phyloP scores from a whole-genome alignment of 2,113 vertebrate genomes.

The Ovis canadensis region DNA sequence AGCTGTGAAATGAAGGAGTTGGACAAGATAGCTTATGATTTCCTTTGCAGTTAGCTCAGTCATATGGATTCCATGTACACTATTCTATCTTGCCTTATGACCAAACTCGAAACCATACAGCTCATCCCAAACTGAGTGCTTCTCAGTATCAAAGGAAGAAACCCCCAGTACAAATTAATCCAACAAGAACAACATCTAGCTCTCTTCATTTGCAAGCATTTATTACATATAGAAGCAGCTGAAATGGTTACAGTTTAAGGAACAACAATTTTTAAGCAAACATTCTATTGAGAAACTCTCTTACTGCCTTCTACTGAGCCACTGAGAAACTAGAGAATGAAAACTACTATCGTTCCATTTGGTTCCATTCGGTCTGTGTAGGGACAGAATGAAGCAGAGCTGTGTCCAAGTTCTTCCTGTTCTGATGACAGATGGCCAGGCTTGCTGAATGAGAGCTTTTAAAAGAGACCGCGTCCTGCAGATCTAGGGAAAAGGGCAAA shows the following conservation, averaged over 20 bases:
- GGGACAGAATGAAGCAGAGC: background rate
- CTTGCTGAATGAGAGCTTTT: background rate
- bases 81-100: background rate
- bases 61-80: background rate
- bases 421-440: background rate
- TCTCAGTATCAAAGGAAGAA: background rate
- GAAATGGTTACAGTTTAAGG: background rate
- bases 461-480: background rate
- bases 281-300: background rate
- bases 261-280: conserved; percentile 11
- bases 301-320: background rate
- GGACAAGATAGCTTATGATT: background rate
- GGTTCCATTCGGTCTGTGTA: background rate
- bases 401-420: background rate
- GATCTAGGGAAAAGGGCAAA: background rate
- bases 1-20: background rate
- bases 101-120: background rate
- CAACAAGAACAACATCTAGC: background rate
- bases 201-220: background rate
- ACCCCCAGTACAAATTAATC: background rate
- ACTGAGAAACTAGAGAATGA: background rate
- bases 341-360: background rate
- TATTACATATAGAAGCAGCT: background rate
- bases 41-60: background rate
- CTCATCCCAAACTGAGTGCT: background rate